Evolutionary conservation across 64 coral and sea anemone species (phyloP), one percentile per base, ranked within the genome.

Genomic region (Stichodactyla mertensii): DNA sequence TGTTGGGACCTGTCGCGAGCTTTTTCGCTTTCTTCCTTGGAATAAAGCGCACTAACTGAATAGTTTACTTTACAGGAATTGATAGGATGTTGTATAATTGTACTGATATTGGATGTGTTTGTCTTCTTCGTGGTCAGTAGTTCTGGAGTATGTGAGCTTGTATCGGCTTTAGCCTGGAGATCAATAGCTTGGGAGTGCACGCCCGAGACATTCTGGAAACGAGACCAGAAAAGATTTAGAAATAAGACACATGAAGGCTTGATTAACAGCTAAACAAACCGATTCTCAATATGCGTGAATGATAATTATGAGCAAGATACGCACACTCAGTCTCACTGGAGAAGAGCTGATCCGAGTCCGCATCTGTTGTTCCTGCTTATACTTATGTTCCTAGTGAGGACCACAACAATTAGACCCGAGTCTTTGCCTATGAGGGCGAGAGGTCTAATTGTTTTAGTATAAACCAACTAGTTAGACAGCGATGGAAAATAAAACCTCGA

Each of bases 31-130:
- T 51, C 61, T 79, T 27, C 55, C 51, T 87, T 51, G 54, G 91
- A 91, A 16, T 86, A 51, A 5, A 77, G 53, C 26, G 94, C 84
- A 28, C 28, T 56, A 11, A 15, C 52, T 15, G 94, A 90, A 86
- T 93, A 96, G 57, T 93, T 96, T 58, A 51, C 61, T 55, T 80
- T 85, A 15, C 94, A 96, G 5, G 88, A 71, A 27, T 79, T 19
- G 55, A 89, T 87, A 19, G 58, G 52, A 55, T 26, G 79, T 77
- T 93, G 51, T 7, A 84, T 86, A 2, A 58, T 56, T 16, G 85
- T 82, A 16, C 56, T 54, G 4, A 80, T 82, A 7, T 19, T 11
- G 6, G 91, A 85, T 16, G 57, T 64, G 36, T 88, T 96, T 19
- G 86, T 93, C 64, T 93, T 87, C 61, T 87, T 92, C 52, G 78